Evolutionary conservation across 1,140 invertebrate genomes (phyloP).

Genomic region (Asobara japonica): DNA sequence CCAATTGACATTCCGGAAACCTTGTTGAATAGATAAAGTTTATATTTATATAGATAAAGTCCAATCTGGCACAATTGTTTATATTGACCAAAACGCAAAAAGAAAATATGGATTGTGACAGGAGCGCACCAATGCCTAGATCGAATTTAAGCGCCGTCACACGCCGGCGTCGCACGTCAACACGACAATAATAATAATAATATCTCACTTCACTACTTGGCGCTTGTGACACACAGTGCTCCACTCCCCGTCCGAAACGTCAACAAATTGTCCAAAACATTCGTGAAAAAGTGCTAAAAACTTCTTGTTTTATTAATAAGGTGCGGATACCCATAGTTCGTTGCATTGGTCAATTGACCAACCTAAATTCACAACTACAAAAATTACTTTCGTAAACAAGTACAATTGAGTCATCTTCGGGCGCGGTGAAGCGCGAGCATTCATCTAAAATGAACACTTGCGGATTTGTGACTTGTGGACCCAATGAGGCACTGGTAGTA

Average conservation of each 20-base stretch:
- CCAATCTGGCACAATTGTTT: no score
- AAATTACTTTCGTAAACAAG: background rate
- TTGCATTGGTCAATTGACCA: no score
- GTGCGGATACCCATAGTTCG: background rate
- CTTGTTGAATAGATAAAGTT: no score
- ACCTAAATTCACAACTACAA: background rate
- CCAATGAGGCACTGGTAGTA: conserved; percentile 96
- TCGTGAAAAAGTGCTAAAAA: background rate
- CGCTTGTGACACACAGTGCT: background rate
- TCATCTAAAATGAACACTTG: conserved; percentile 74
- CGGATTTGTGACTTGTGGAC: conserved; percentile 97
- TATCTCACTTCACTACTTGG: background rate
- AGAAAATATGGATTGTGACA: no score
- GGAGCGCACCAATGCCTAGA: no score
- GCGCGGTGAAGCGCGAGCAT: conserved; percentile 1
- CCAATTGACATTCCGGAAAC: no score
- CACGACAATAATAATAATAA: background rate
- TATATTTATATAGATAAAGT: no score
- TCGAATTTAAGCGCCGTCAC: no score
- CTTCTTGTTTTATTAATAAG: background rate
- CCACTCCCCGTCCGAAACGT: background rate
- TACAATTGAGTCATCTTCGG: conserved; percentile 1
- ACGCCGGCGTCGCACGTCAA: background rate
- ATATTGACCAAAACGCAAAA: no score
- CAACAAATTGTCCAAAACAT: background rate